phyloP scores from a whole-genome alignment of 2,113 vertebrate species.

The Sapayoa aenigma region DNA sequence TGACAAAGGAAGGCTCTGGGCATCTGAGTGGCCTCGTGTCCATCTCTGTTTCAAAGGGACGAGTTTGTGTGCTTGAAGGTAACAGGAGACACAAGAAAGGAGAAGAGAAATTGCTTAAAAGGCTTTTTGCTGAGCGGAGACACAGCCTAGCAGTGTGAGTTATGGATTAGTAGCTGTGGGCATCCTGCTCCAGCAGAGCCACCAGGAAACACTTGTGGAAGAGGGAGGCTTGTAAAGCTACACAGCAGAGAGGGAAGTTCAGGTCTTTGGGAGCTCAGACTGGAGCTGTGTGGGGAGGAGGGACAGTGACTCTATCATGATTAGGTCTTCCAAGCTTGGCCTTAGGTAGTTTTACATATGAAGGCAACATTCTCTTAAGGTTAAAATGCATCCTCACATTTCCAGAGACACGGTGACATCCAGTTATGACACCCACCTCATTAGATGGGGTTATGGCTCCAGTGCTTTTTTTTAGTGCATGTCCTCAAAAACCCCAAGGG shows the following conservation, averaged over 20 bases:
- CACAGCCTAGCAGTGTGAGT: not conserved
- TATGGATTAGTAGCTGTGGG: not conserved
- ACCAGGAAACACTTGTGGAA: rapidly evolving
- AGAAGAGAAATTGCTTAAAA: not conserved
- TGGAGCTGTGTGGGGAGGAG: not conserved
- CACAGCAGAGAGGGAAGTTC: not conserved
- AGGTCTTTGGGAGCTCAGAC: not conserved
- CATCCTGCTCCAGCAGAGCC: not conserved
- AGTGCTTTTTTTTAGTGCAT: too few species aligned
- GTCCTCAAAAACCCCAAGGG: not conserved
- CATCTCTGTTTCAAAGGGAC: not conserved
- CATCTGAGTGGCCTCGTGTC: rapidly evolving
- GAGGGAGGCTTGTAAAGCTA: not conserved
- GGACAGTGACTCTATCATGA: not conserved
- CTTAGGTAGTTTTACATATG: not conserved
- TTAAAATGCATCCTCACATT: not conserved
- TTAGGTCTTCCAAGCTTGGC: not conserved
- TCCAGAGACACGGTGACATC: not conserved
- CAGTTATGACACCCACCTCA: not conserved
- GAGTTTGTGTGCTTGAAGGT: not conserved
- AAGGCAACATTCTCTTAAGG: not conserved
- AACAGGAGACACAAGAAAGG: not conserved
- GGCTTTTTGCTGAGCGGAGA: not conserved
- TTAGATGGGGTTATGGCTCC: not conserved
- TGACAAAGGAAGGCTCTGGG: not conserved